Conservation (phyloP, 2,797 vertebrate species). For the Ctenopoma multispine region DNA sequence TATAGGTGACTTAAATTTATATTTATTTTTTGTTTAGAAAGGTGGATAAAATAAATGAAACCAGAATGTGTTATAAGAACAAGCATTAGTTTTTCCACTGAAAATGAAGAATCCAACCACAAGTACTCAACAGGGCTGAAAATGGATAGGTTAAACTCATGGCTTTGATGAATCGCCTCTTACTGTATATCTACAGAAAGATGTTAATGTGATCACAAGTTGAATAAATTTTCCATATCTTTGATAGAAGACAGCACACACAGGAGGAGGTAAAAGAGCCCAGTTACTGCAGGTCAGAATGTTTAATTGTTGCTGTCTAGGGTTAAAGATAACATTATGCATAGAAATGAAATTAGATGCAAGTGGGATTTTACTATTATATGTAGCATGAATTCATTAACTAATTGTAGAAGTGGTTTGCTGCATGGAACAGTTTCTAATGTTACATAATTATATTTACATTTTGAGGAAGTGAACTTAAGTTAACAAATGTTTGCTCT, state of each 20-base stretch:
- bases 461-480: slow-evolving; percentile 16
- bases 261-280: background rate
- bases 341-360: slow-evolving; percentile 35
- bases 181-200: slow-evolving; percentile 11
- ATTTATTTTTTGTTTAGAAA: slow-evolving; percentile 7
- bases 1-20: background rate
- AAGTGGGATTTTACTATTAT: slow-evolving; percentile 13
- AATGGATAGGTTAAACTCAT: slow-evolving; percentile 19
- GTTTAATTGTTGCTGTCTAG: slow-evolving; percentile 4
- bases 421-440: slow-evolving; percentile 36
- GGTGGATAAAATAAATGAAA: background rate
- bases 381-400: slow-evolving; percentile 25
- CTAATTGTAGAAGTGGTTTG: slow-evolving; percentile 11
- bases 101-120: background rate
- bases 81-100: background rate
- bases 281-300: slow-evolving; percentile 6
- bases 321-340: slow-evolving; percentile 18
- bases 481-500: slow-evolving; percentile 18
- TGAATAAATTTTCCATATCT: slow-evolving; percentile 7
- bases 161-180: slow-evolving; percentile 28
- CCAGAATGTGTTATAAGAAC: background rate
- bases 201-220: slow-evolving; percentile 23
- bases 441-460: slow-evolving; percentile 17
- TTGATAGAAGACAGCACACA: slow-evolving; percentile 1
- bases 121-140: slow-evolving; percentile 14